These are phyloP conservation scores for Sthenelais limicola DNA, from an alignment of 2,888 invertebrate species.

Conservation along the genomic window DNA sequence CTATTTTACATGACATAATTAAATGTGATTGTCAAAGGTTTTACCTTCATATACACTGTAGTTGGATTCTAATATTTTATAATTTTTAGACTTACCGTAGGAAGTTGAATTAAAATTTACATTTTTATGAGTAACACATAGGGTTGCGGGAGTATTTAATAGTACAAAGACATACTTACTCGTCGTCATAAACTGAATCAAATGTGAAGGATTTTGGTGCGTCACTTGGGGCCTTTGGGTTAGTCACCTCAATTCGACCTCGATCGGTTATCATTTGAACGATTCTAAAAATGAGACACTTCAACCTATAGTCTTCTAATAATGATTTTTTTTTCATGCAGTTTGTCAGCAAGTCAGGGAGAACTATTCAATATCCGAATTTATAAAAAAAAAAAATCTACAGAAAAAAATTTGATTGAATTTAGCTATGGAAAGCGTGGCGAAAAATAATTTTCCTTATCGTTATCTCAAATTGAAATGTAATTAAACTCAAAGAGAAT, in stretches of 20 bases:
- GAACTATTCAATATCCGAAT: no score
- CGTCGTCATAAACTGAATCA: conserved; percentile 95
- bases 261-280: conserved; percentile 88
- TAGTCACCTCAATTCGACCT: conserved; percentile 91
- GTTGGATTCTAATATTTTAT: no score
- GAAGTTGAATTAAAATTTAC: no score
- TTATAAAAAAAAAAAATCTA: no score
- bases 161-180: conserved; percentile 76
- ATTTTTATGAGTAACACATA: no score
- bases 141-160: no score
- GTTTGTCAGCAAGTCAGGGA: neutral
- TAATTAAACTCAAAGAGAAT: neutral
- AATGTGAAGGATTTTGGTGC: conserved; percentile 91
- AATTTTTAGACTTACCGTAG: no score
- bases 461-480: neutral
- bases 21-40: no score
- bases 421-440: neutral
- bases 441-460: no score
- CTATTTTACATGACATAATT: no score
- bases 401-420: neutral
- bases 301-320: neutral
- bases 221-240: conserved; percentile 81
- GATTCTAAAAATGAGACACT: conserved; percentile 72
- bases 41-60: no score
- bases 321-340: neutral